Base-by-base conservation (phyloP, 2,113 vertebrate species). In the Corvus hawaiiensis region DNA sequence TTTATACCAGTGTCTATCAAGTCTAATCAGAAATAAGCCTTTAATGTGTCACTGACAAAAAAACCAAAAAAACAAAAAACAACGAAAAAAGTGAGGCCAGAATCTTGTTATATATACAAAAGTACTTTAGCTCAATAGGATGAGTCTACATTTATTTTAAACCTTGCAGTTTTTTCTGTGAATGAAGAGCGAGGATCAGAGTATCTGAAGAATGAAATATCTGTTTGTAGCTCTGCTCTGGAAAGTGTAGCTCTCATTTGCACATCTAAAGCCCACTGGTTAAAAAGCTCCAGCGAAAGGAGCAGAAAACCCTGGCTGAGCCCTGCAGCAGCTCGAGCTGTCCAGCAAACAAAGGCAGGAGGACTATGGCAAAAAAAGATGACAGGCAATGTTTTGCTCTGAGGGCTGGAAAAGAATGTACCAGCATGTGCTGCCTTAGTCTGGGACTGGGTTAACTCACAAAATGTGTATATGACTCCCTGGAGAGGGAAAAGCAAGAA, bases 81-180 rank as follows among this genome's bases (percentile, higher is more conserved):
- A 41, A 41, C 32, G 0, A 32, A 54, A 54, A 64, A 41, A 26
- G 7, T 21, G 22, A 89, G 35, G 63, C 35, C 61, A 73, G 46
- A 73, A 58, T 62, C 49, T 61, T 75, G 51, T 39, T 81, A 30
- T 21, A 37, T 37, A 28, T 59, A 63, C 27, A n/a, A n/a, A 80
- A 87, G 37, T 27, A 49, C n/a, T 84, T 63, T 20, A 84, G 39
- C 49, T 73, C 55, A 23, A 58, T 16, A 78, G 48, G 23, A 49
- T 58, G 58, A 72, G 44, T 30, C 83, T 88, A 28, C 20, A 5
- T 84, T 74, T 95, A 87, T 87, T 79, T 82, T 79, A 68, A 62
- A 91, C 48, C 68, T 78, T 79, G 24, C 39, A 33, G 66, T 68
- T 79, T 46, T 92, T 87, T 89, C 80, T 87, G 69, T 94, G 95